Base-by-base conservation (phyloP, 2,797 vertebrate species). In the Brotula barbata region DNA sequence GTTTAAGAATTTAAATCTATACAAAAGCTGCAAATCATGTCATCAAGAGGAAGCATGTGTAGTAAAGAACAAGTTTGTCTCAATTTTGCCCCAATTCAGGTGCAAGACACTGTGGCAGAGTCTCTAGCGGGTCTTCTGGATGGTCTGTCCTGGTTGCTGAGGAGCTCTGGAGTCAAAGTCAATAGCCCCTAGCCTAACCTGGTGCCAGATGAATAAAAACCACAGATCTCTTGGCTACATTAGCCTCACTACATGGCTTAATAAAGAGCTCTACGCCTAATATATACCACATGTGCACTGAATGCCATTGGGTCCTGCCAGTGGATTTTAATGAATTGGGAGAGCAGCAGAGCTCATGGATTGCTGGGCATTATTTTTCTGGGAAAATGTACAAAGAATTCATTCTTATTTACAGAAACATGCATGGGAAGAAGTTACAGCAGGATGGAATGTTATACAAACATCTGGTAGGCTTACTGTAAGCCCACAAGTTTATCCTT, bases 131-230 rank as follows among this genome's bases (percentile, higher is more conserved):
- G 96, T 15, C 88, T 98, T 73, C 71, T 93, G 64, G 92, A 88
- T 68, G 95, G 95, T 34, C 90, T 97, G 67, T 87, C 92, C 15
- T 98, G 96, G 95, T 84, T 99, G 62, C 88, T 98, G 63, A 92
- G 87, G 82, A 91, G 93, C 81, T 89, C 85, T 51, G 93, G 91
- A 41, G 74, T 90, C 44, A 87, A 84, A 59, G 21, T 86, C 7
- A 77, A 59, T 14, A 51, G 22, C 12, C 60, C 50, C 42, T 81
- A 84, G 61, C n/a, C 6, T 12, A 28, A 64, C 15, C 43, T 49
- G 23, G n/a, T 45, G 20, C 16, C 3, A 13, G 8, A 73, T 42
- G 13, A 44, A 63, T 56, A 39, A 23, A 61, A 59, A 49, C 42
- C 17, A 13, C 45, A 57, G 25, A 61, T 16, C 19, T 45, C 5